Conservation (phyloP, 2,888 invertebrate genomes). For the Orthonychiurus folsomi region DNA sequence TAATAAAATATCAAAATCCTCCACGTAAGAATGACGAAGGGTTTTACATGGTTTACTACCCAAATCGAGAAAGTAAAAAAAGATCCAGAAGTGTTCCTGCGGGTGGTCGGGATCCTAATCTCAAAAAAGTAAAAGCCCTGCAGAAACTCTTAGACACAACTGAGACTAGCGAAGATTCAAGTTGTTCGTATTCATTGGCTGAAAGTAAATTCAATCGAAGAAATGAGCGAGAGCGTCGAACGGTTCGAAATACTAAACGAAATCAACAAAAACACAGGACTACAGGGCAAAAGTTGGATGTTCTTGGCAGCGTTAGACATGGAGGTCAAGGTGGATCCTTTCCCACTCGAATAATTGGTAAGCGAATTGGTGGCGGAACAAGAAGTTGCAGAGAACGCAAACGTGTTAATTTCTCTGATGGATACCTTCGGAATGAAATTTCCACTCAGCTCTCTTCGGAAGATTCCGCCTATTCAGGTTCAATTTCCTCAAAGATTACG, state of each 20-base stretch:
- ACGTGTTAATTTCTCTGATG: too few relatives aligned
- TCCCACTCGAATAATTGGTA: neutral
- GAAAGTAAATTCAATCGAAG: too few relatives aligned
- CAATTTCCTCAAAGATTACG: constrained; percentile 10
- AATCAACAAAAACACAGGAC: too few relatives aligned
- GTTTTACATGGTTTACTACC: neutral
- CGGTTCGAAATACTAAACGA: neutral
- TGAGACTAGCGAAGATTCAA: neutral
- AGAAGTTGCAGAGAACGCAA: too few relatives aligned
- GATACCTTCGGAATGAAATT: too few relatives aligned
- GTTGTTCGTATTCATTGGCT: neutral
- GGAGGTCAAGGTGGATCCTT: too few relatives aligned
- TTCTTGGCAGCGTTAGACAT: too few relatives aligned
- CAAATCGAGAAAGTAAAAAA: neutral
- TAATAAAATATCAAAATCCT: neutral
- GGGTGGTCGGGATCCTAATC: neutral
- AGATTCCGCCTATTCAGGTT: constrained; percentile 36
- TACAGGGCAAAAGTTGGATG: too few relatives aligned
- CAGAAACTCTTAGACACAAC: neutral
- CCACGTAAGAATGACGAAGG: neutral
- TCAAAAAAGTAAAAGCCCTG: neutral
- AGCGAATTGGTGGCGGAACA: too few relatives aligned
- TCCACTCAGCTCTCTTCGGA: too few relatives aligned
- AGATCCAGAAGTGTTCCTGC: neutral
- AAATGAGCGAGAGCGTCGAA: neutral